A percentile compares a stretch with the other conserved stretches of the same genome.
Evolutionary conservation across 2,797 vertebrate species (phyloP).

Genomic region (Sebastes itinus): DNA sequence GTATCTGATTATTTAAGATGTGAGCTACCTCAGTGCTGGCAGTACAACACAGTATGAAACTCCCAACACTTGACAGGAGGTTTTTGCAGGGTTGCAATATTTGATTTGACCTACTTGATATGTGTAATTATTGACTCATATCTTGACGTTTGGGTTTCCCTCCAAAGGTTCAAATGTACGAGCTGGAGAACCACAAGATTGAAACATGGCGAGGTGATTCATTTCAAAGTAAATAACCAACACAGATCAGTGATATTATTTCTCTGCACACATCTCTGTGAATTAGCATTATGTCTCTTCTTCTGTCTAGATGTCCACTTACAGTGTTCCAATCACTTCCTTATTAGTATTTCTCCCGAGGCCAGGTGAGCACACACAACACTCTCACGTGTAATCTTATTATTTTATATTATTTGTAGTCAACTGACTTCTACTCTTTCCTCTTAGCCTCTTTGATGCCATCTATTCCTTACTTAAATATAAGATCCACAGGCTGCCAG

Average conservation of each 20-base stretch:
- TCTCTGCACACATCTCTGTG: not conserved
- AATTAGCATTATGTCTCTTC: not conserved
- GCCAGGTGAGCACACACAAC: constrained; percentile 68
- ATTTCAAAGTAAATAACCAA: constrained; percentile 77
- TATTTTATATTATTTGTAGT: not conserved
- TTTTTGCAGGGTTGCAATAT: not conserved
- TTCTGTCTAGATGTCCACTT: constrained; percentile 76
- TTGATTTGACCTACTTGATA: not conserved
- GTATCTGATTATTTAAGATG: not conserved
- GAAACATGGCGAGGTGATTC: constrained; percentile 97
- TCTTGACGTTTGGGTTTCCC: not conserved
- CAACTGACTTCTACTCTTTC: not conserved
- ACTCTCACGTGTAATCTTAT: not conserved
- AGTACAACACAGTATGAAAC: not conserved
- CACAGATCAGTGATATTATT: not conserved
- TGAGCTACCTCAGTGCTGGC: not conserved
- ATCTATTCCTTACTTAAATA: constrained; percentile 81
- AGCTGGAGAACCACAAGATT: constrained; percentile 95
- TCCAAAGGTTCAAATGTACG: constrained; percentile 94
- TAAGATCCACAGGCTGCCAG: constrained; percentile 93
- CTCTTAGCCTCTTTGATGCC: constrained; percentile 79
- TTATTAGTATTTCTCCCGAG: constrained; percentile 79
- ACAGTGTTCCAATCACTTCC: constrained; percentile 62
- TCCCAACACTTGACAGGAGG: not conserved
- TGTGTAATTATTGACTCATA: not conserved